A percentile compares a stretch with the other conserved stretches of the same genome.
phyloP scores from a whole-genome alignment of 2,888 invertebrate genomes.

The Druceiella hillmani region DNA sequence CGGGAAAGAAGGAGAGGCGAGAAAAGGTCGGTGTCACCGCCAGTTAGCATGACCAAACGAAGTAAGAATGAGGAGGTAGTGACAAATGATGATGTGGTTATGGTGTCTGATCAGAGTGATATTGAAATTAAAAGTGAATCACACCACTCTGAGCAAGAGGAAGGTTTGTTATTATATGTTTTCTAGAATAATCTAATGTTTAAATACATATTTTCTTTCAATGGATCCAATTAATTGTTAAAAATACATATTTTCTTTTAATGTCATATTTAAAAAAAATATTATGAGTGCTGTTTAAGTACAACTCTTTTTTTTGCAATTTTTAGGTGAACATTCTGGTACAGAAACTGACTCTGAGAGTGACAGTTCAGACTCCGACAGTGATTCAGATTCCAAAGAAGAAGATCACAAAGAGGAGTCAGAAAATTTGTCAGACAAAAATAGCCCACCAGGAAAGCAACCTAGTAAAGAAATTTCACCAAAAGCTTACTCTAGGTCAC shows the following conservation, averaged over 20 bases:
- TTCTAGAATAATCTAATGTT: no score
- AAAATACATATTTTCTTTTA: conserved; percentile 2
- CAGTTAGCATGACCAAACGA: conserved; percentile 34
- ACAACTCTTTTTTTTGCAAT: conserved; percentile 7
- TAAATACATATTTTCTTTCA: no score
- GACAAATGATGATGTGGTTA: conserved; percentile 43
- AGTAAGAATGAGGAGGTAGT: conserved; percentile 33
- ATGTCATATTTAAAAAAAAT: neutral
- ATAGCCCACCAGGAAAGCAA: no score
- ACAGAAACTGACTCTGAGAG: conserved; percentile 49
- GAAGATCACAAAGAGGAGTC: conserved; percentile 28
- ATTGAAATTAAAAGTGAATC: conserved; percentile 46
- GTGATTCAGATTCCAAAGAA: conserved; percentile 39
- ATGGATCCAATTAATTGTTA: no score
- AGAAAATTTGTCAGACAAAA: conserved; percentile 25
- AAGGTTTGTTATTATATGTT: conserved; percentile 30
- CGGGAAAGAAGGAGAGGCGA: conserved; percentile 53
- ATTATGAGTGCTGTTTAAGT: neutral
- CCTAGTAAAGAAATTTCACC: conserved; percentile 40
- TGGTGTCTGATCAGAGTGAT: conserved; percentile 47
- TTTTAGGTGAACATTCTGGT: conserved; percentile 44
- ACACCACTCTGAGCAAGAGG: conserved; percentile 39
- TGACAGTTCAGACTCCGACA: conserved; percentile 38
- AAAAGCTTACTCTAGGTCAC: conserved; percentile 41
- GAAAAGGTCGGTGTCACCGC: conserved; percentile 39